A percentile compares a stretch with the other conserved stretches of the same genome.
phyloP scores from a whole-genome alignment of 2,797 vertebrate genomes.

The Pangasius larnaudii region DNA sequence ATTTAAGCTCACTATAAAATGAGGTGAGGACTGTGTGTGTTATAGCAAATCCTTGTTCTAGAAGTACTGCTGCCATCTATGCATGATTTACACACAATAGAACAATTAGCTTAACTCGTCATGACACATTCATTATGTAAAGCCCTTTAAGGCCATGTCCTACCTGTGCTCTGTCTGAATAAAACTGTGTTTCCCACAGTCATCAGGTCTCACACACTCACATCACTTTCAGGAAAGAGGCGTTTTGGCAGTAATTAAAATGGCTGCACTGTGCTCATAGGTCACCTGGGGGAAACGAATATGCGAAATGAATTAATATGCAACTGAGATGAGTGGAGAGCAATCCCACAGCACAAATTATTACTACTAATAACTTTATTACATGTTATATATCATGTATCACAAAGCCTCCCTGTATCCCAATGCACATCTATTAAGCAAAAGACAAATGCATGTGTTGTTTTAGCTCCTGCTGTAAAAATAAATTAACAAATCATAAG shows the following conservation, averaged over 20 bases:
- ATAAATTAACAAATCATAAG: background rate
- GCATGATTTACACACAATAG: conserved; percentile 77
- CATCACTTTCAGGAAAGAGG: conserved; percentile 13
- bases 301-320: conserved; percentile 51
- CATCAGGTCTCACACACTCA: conserved; percentile 27
- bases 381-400: conserved; percentile 22
- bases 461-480: background rate
- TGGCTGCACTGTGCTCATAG: conserved; percentile 32
- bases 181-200: conserved; percentile 7
- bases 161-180: conserved; percentile 68
- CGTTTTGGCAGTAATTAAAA: conserved; percentile 51
- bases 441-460: background rate
- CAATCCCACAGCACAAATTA: conserved; percentile 48
- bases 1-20: conserved; percentile 64
- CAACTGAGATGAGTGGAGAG: conserved; percentile 30
- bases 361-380: conserved; percentile 26
- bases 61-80: conserved; percentile 69
- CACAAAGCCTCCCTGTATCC: background rate
- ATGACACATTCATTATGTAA: conserved; percentile 63
- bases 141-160: conserved; percentile 69
- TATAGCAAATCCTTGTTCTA: conserved; percentile 64
- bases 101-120: conserved; percentile 75
- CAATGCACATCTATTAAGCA: background rate
- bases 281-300: conserved; percentile 48
- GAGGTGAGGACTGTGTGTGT: conserved; percentile 63